These are phyloP conservation scores for Onychomys leucogaster DNA, from an alignment of 2,797 vertebrate genomes.

Conservation along the genomic window DNA sequence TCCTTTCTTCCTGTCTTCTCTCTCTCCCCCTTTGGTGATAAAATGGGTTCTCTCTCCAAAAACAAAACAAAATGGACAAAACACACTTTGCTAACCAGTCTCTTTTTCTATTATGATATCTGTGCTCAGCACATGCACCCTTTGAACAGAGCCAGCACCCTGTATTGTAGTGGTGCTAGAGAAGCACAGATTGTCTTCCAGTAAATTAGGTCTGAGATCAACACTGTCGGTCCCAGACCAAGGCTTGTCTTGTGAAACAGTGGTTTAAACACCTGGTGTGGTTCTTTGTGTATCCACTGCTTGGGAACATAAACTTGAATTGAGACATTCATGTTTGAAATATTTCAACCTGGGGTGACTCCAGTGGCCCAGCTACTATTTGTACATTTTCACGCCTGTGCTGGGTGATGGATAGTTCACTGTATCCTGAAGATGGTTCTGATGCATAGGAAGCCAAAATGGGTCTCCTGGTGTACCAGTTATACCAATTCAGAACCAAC, in stretches of 20 bases:
- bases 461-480: neutral
- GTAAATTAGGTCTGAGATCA: neutral
- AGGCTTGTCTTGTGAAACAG: neutral
- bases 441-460: neutral
- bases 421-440: neutral
- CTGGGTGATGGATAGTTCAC: neutral
- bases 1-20: constrained; percentile 51
- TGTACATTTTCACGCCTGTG: neutral
- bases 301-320: neutral
- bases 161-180: neutral
- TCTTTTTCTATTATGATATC: neutral
- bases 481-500: neutral
- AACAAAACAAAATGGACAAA: constrained; percentile 16
- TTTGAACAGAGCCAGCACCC: neutral
- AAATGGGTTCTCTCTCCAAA: neutral
- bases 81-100: neutral
- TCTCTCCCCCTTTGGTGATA: neutral
- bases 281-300: neutral
- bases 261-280: neutral
- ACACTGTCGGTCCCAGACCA: neutral
- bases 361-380: neutral
- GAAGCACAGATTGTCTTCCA: neutral
- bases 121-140: neutral
- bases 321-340: neutral
- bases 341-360: neutral